phyloP scores from a whole-genome alignment of 2,888 invertebrate species.

The Lumbricus terrestris region DNA sequence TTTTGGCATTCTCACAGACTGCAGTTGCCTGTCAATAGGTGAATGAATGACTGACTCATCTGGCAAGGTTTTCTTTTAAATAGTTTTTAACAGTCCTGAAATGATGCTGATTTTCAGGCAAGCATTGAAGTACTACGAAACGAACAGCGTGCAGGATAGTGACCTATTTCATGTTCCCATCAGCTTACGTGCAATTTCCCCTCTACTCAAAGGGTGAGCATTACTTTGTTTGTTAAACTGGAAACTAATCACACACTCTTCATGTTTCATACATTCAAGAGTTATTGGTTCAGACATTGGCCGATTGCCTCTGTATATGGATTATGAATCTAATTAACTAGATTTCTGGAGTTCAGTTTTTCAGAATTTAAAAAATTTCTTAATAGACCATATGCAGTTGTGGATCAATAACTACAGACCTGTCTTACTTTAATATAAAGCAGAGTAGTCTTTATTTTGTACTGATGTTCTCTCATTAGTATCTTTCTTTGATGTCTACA shows the following conservation, averaged over 20 bases:
- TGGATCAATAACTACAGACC: neutral
- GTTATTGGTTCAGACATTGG: neutral
- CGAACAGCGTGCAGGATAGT: neutral
- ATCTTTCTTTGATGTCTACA: neutral
- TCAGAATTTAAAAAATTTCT: too few relatives aligned
- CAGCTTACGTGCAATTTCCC: neutral
- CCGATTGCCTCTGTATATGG: neutral
- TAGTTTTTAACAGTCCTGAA: neutral
- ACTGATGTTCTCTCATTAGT: neutral
- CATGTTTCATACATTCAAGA: neutral
- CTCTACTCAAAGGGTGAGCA: neutral
- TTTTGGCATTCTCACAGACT: too few relatives aligned
- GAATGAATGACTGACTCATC: too few relatives aligned
- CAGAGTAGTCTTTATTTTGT: neutral
- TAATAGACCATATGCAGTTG: neutral
- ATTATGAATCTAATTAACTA: neutral
- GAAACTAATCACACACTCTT: neutral
- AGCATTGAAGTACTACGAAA: conserved; percentile 9
- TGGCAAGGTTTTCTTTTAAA: neutral
- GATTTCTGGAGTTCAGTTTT: neutral
- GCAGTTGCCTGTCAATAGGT: too few relatives aligned
- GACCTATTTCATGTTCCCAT: neutral
- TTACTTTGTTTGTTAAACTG: neutral
- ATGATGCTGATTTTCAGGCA: neutral
- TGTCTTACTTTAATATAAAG: neutral